These are phyloP conservation scores for Staurois parvus DNA, from an alignment of 2,797 vertebrate genomes.

Conservation along the genomic window DNA sequence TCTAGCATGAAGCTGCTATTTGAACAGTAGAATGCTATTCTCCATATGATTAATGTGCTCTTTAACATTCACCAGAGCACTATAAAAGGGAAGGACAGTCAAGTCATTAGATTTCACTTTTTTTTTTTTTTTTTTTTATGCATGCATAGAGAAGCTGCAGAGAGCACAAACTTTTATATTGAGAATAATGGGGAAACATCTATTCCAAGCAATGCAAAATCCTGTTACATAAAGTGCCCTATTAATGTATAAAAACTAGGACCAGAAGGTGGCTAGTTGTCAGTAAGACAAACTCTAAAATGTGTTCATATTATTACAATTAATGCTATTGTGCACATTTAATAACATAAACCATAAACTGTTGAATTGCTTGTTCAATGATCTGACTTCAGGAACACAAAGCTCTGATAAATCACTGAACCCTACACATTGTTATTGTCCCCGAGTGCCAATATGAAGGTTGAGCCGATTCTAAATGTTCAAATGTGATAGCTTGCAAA, in stretches of 20 bases:
- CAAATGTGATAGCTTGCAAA: too few relatives aligned
- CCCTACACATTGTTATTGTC: too few relatives aligned
- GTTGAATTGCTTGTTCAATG: too few relatives aligned
- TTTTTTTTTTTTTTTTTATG: slow-evolving; percentile 31
- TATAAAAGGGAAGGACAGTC: slow-evolving; percentile 24
- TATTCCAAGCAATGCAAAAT: slow-evolving; percentile 5
- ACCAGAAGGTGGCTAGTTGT: too few relatives aligned
- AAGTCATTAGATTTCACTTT: neutral
- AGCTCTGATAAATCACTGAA: too few relatives aligned
- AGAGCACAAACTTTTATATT: neutral
- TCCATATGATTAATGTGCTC: slow-evolving; percentile 46
- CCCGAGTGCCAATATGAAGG: too few relatives aligned
- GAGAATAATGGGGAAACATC: neutral
- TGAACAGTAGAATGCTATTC: slow-evolving; percentile 34
- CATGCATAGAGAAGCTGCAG: neutral
- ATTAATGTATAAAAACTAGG: neutral
- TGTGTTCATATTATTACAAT: too few relatives aligned
- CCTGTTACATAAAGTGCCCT: neutral
- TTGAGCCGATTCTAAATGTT: too few relatives aligned
- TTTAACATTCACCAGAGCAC: slow-evolving; percentile 44
- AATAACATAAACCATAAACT: too few relatives aligned
- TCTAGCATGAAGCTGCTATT: slow-evolving; percentile 40
- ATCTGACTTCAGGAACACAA: too few relatives aligned
- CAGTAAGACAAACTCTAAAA: too few relatives aligned
- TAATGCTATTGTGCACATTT: too few relatives aligned